Evolutionary conservation across 2,888 invertebrate species (phyloP).

Genomic region (Rotaria magnacalcarata): DNA sequence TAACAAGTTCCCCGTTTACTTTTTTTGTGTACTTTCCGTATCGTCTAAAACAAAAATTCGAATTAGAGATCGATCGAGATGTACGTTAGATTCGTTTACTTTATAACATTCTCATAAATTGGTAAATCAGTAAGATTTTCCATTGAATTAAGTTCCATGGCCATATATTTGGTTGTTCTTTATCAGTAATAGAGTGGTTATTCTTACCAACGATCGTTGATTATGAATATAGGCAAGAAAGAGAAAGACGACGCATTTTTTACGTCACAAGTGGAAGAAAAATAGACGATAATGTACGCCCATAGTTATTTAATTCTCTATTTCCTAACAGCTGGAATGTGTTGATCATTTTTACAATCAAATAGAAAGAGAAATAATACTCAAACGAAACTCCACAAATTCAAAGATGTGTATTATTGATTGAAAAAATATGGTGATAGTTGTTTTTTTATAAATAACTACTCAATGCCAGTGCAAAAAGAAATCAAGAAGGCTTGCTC

Average conservation of each 20-base stretch:
- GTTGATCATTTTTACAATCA: background rate
- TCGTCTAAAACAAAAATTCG: background rate
- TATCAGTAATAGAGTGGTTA: no score
- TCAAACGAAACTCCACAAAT: no score
- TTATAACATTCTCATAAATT: background rate
- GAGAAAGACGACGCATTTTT: background rate
- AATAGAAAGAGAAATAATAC: background rate
- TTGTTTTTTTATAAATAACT: no score
- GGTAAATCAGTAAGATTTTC: slow-evolving; percentile 7
- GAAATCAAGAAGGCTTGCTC: no score
- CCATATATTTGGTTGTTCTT: background rate
- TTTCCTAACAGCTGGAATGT: background rate
- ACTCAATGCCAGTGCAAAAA: no score
- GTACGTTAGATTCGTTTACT: background rate
- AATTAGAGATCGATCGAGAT: no score
- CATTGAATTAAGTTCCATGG: slow-evolving; percentile 11
- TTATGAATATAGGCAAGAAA: background rate
- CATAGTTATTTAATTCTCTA: background rate
- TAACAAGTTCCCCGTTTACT: slow-evolving; percentile 1
- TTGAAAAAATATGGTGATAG: no score
- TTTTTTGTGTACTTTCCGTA: slow-evolving; percentile 30
- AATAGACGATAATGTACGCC: background rate
- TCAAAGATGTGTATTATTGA: no score
- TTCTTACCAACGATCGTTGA: background rate
- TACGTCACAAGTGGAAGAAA: background rate